Base-by-base conservation (phyloP, 2,888 invertebrate species). In the Dioctria rufipes region DNA sequence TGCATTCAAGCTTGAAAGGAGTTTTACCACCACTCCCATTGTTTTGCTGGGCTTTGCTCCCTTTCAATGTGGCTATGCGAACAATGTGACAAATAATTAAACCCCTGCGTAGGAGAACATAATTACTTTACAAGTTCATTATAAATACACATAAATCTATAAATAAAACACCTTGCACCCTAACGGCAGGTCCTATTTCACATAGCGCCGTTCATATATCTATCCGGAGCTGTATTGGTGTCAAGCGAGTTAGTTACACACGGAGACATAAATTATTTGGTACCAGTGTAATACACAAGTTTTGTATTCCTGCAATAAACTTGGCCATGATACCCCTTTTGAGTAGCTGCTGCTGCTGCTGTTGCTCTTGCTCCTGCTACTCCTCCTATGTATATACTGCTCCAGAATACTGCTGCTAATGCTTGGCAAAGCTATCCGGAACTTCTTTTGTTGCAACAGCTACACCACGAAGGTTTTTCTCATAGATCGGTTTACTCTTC, bases 91-190 rank as follows among this genome's bases (percentile, higher is more conserved):
- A 82, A 82, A 82, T 82, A 82, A 82, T 82, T 82, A 69, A 80
- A 78, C 80, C 65, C 78, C 78, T 80, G 73, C 82, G 73, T 78
- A 82, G 78, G 78, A 61, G 80, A 82, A 87, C 87, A 88, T 88
- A 88, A 88, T 88, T 88, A 88, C 88, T 88, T 88, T 87, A 87
- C 87, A 88, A 88, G 88, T 88, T 88, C 88, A 88, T 88, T 88
- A 88, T 87, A 88, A 87, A 87, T 84, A 86, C 85, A 86, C 87
- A 88, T 88, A 87, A 87, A 88, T 88, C 87, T 87, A 86, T 86
- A 85, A 85, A 84, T 83, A 80, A 83, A 82, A 82, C 79, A 81
- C 81, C 82, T 79, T 78, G 81, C 66, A 81, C 51, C 43, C 66
- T 13, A 54, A 11, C 66, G n/a, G 46, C n/a, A n/a, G 46, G 42